Evolutionary conservation across 2,797 vertebrate species (phyloP), one percentile per base, ranked within the genome.

Genomic region (Pangasius larnaudii): DNA sequence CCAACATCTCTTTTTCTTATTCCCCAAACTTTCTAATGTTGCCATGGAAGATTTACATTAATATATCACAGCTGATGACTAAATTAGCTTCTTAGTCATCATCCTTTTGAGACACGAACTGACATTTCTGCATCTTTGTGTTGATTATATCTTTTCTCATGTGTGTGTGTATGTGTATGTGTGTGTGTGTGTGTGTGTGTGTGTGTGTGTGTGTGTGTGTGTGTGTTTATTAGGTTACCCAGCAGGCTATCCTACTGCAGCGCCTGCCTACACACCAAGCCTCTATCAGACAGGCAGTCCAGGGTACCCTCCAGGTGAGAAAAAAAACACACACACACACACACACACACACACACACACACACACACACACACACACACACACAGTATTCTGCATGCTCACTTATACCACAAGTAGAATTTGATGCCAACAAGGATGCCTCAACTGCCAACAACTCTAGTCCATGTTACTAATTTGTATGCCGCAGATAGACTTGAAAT

Each of bases 241-340:
- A 0, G 97, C 97, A 88, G 98, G 97, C 85, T 99, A 99, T 91
- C 97, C 97, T 27, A 96, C 98, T 4, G 95, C 98, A 6, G 98
- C 98, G 75, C 97, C 98, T 86, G 95, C 98, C 93, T 99, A 99
- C 95, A 98, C 98, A 88, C 97, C 98, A 89, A 99, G 98, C 94
- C 96, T 99, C 93, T 99, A 99, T 92, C 97, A 98, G 90, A 97
- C 98, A 92, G 97, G 97, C 92, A 99, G 97, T 95, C 98, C 98
- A 1, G 98, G 98, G 93, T 99, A 99, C 61, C 98, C 98, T 95
- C 97, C 97, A 97, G 98, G 98, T 99, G 95, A 97, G 93, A 59
- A 79, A 53, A 80, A n/a, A n/a, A n/a, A n/a, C n/a, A n/a, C n/a
- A n/a, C n/a, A n/a, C n/a, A 13, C 14, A 33, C 59, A 46, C 69